Evolutionary conservation across 1,140 invertebrate genomes (phyloP), one percentile per base, ranked within the genome.

Genomic region (Trachymyrmex septentrionalis): DNA sequence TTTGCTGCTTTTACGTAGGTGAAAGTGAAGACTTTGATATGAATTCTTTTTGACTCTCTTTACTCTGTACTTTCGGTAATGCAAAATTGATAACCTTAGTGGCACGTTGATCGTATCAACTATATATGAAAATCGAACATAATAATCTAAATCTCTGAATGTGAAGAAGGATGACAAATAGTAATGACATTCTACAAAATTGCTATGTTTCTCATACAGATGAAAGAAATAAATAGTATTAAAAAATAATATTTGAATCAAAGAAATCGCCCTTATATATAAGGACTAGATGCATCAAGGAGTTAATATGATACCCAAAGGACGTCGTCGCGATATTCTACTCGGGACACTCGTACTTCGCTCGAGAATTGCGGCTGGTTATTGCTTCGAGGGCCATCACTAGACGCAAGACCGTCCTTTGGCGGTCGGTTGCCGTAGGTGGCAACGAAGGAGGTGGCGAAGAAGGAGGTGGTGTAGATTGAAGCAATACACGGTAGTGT

Each of bases 391-490:
- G 80, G 80, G 14, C 69, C 80, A 75, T 84, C 80, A 87, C 88
- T 85, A 85, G 69, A 87, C 82, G 86, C 80, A 91, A 90, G 89
- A 85, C 82, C 87, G 87, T 85, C 63, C 86, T 89, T 90, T 87
- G 81, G 80, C 86, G 69, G 86, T 75, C 59, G 87, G 87, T 77
- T 87, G 88, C 86, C 77, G 64, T 66, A 66, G 87, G 80, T 84
- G 80, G 69, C 80, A 84, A 84, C 80, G 80, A 84, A 84, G 91
- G 81, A 87, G 87, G 89, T 90, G 87, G 87, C 30, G 67, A 82
- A 88, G 88, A 85, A 91, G 91, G 90, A 90, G 88, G 86, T 86
- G 85, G 90, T 88, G 87, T 86, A 88, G 90, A 91, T 90, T 75
- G 71, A 73, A 44, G 90, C 80, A 63, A 84, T n/a, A n/a, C 50